phyloP scores from a whole-genome alignment of 2,797 vertebrate genomes.

The Gymnoscopelus braueri region DNA sequence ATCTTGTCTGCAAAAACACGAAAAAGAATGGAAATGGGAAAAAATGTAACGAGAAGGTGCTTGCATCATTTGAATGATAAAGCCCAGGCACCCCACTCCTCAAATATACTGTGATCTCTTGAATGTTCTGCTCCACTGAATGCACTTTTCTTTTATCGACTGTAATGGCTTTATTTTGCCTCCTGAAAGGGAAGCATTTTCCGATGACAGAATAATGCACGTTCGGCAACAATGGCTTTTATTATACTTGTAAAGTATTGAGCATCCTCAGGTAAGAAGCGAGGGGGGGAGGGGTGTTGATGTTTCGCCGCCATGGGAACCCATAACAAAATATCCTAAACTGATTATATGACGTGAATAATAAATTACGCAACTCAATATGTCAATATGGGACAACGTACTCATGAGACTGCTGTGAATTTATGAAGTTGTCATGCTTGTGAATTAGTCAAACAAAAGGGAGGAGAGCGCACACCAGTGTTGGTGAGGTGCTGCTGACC shows the following conservation, averaged over 20 bases:
- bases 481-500: too few species aligned
- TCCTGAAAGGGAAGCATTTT: slow-evolving; percentile 35
- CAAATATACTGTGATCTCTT: slow-evolving; percentile 40
- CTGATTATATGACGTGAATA: background rate
- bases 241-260: slow-evolving; percentile 12
- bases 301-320: background rate
- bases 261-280: slow-evolving; percentile 4
- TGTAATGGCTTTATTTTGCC: slow-evolving; percentile 43
- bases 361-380: background rate
- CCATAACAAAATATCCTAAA: background rate
- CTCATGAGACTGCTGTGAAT: background rate
- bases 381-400: background rate
- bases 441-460: too few species aligned
- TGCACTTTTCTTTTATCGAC: slow-evolving; percentile 48
- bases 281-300: background rate
- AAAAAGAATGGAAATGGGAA: slow-evolving; percentile 4
- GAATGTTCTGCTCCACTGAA: slow-evolving; percentile 50
- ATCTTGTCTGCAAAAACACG: slow-evolving; percentile 38
- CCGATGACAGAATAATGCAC: slow-evolving; percentile 39
- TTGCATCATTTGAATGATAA: slow-evolving; percentile 56
- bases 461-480: too few species aligned
- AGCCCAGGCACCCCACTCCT: slow-evolving; percentile 17
- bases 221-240: slow-evolving; percentile 37
- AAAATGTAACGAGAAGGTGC: slow-evolving; percentile 57
- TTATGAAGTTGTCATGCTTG: background rate